Base-by-base conservation (phyloP, 2,888 invertebrate genomes). In the Alsophila aescularia region DNA sequence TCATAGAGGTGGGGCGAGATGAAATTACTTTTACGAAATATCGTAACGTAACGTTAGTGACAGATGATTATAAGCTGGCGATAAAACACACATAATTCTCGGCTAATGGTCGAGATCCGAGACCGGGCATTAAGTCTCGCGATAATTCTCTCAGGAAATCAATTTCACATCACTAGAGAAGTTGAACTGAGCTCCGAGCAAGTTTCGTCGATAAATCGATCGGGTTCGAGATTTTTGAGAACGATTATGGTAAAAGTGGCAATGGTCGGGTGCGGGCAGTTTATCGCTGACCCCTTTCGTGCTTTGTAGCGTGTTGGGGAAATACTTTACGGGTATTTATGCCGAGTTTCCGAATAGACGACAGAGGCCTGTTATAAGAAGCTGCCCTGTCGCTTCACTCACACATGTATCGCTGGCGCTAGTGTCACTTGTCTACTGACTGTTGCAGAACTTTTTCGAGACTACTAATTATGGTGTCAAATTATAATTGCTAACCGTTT, bases 71-170 rank as follows among this genome's bases (percentile, higher is more conserved):
- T 90, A 90, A 90, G 87, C 86, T 84, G 83, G 86, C 86, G 90
- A 90, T 90, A 90, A 91, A 91, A 91, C 90, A 90, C 83, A 91
- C 90, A 91, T 90, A 90, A 90, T 90, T 90, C 89, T 81, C 80
- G 75, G 74, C 75, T 87, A 88, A 90, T 87, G 80, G 87, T 77
- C 76, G 45, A 69, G 66, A 66, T 66, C 67, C 62, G 73, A 65
- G 67, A 67, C 63, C 68, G 56, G 67, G 70, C 73, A 75, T 77
- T 77, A 77, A 70, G 66, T 58, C 66, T 63, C 67, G 70, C 76
- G 76, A 76, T 81, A 83, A 86, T 86, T 81, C 80, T 76, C 77
- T 59, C 65, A 59, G 69, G 77, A 80, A 81, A 85, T 86, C 82
- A 83, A 84, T 86, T 86, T 82, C 80, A 79, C 82, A 83, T 86